Base-by-base conservation (phyloP, 2,113 vertebrate species). In the Cyprinodon tularosa region DNA sequence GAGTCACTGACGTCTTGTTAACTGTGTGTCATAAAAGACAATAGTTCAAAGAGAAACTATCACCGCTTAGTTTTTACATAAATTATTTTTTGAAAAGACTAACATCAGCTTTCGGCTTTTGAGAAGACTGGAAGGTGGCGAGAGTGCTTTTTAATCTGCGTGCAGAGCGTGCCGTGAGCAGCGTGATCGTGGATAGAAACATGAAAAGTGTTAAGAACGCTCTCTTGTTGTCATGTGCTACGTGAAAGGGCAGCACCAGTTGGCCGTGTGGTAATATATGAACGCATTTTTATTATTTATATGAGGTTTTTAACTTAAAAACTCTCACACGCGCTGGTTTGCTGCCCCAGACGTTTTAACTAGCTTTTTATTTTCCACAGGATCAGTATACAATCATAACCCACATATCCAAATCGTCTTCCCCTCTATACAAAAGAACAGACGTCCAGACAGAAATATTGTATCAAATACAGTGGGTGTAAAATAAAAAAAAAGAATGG, bases 281-380 rank as follows among this genome's bases (percentile, higher is more conserved):
- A 87, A 93, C 90, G 92, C 92, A 93, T 95, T 95, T 95, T 94
- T 94, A 95, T 94, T 95, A 95, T 95, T 95, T 95, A 95, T 94
- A 94, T 92, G 86, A 93, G 92, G 89, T 95, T 94, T 95, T 94
- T 94, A 94, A 94, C 91, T 92, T 93, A 91, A 91, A 89, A 91
- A 89, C 90, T 91, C 90, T 89, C 89, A 91, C 89, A 89, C 88
- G 89, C 88, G 75, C 89, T 90, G 88, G 80, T 82, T 86, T 78
- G 92, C 93, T 93, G 92, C 90, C 91, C 90, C 84, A 82, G 86
- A 88, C 87, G 91, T 93, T 92, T 79, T 91, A 90, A 90, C 81
- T 61, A 86, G 85, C 82, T 90, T 93, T 89, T 88, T 83, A 88
- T 87, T 90, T 90, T 86, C 78, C 85, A 80, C 86, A 87, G 88